Evolutionary conservation across 2,113 vertebrate species (phyloP), one percentile per base, ranked within the genome.

Genomic region (Xenus cinereus): DNA sequence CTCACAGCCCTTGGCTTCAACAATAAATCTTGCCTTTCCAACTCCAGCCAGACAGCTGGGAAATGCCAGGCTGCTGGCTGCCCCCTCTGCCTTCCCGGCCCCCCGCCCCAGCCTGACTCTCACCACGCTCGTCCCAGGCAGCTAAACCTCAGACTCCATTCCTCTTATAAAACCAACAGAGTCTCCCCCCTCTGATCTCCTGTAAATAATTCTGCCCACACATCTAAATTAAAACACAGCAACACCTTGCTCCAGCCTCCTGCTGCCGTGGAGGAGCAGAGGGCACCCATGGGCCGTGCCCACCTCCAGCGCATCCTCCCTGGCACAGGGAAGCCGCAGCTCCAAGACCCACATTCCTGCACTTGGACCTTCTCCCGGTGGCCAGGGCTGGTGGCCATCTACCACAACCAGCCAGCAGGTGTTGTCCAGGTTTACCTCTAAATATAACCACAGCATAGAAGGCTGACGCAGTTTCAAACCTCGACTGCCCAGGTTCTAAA

Each of bases 251-350:
- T 72, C 46, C 76, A 39, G 60, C 7, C 72, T 74, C 50, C 72
- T 20, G 59, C 54, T 87, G 62, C 45, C 2, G 3, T 5, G 39
- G 30, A 54, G 45, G 37, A 64, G 16, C 68, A 41, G 37, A 69
- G 50, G n/a, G 30, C 51, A 66, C 20, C 51, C 33, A 9, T 0
- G 2, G 43, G 59, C 32, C 1, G 0, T 60, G 67, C 27, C 27
- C 74, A 43, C 27, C 13, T 6, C 33, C 43, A 14, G 71, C 2
- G 0, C 23, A 39, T 45, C 33, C 14, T 50, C 59, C 12, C 12
- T 1, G 1, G 1, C 5, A 19, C 1, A 0, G 35, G 28, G 45
- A 48, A 85, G 10, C 5, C 2, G 0, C 27, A 51, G 45, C 57
- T 90, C 60, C 46, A 28, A 67, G 59, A 32, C 5, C 5, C 60